Percentiles rank a stretch among this genome's conserved stretches.
Evolutionary conservation across 1,140 invertebrate genomes (phyloP).

Genomic region (Stegodyphus dumicola): DNA sequence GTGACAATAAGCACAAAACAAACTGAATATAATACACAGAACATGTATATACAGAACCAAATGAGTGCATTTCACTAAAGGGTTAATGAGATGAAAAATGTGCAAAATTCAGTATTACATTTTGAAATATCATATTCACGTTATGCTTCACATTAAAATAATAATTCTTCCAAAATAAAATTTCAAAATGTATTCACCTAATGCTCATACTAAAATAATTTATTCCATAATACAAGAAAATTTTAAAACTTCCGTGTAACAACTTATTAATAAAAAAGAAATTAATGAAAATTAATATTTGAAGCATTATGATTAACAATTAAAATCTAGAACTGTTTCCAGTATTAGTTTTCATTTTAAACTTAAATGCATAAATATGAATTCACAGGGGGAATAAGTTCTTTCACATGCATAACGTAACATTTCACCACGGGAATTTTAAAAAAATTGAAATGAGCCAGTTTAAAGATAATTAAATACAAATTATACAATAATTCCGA

Average conservation of each 20-base stretch:
- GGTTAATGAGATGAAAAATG: background rate
- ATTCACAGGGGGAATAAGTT: too few species aligned
- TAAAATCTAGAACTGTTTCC: too few species aligned
- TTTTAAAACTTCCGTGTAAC: background rate
- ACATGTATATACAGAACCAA: constrained; percentile 52
- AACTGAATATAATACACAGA: constrained; percentile 52
- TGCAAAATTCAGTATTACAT: background rate
- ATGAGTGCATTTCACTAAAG: constrained; percentile 17
- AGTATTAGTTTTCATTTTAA: too few species aligned
- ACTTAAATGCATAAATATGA: too few species aligned
- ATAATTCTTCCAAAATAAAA: background rate
- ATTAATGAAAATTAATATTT: background rate
- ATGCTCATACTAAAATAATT: background rate
- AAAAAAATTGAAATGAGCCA: too few species aligned
- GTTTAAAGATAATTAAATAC: too few species aligned
- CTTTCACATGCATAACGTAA: too few species aligned
- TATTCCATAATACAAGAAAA: background rate
- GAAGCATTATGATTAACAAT: too few species aligned
- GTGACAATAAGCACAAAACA: constrained; percentile 34
- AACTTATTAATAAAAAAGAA: background rate
- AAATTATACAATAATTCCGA: too few species aligned
- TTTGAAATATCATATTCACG: background rate
- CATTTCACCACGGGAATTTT: too few species aligned
- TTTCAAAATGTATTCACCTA: background rate
- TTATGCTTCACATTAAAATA: background rate